Base-by-base conservation (phyloP, 37 sponge, comb jelly and placozoan species). In the Mnemiopsis leidyi region DNA sequence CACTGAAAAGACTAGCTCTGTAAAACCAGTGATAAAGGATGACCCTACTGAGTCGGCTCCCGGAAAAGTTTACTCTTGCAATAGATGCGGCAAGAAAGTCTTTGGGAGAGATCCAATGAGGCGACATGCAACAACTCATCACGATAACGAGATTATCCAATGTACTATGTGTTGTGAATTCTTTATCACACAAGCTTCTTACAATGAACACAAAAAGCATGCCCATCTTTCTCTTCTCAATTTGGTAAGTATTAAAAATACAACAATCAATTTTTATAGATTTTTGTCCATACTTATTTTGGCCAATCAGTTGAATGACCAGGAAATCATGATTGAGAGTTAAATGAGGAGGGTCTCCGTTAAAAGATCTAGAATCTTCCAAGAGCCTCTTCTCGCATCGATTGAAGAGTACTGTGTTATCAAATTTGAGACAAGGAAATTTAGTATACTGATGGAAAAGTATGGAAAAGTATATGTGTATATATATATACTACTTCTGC, bases 1-100 rank as follows among this genome's bases (percentile, higher is more conserved):
- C 2, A 77, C 79, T 5, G 79, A 34, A 9, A 77, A 77, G 32
- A 77, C 20, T 3, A 77, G 20, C 36, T 77, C 79, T 33, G 79
- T 77, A 16, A 77, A 77, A 77, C 90, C 90, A 16, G 29, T 40
- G 0, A 85, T 85, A 85, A 85, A n/a, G 48, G 90, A 40, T 23
- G n/a, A 40, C 24, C 90, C 90, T 36, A 39, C 32, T 85, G 61
- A 40, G 25, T 39, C n/a, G 0, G 29, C 48, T 39, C 61, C 90
- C 2, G 90, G 40, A 0, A 85, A 40, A 85, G 90, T 85, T 1
- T 85, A 85, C 35, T 36, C 90, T 23, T 85, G 90, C 39, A 61
- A 37, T 25, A 25, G 36, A 28, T 85, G 90, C 39, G 35, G 25
- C 2, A 0, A 40, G 61, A 85, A 85, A 39, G 90, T 85, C 1